These are phyloP conservation scores for Calliphora vicina DNA, from an alignment of 1,140 invertebrate genomes.

Conservation along the genomic window DNA sequence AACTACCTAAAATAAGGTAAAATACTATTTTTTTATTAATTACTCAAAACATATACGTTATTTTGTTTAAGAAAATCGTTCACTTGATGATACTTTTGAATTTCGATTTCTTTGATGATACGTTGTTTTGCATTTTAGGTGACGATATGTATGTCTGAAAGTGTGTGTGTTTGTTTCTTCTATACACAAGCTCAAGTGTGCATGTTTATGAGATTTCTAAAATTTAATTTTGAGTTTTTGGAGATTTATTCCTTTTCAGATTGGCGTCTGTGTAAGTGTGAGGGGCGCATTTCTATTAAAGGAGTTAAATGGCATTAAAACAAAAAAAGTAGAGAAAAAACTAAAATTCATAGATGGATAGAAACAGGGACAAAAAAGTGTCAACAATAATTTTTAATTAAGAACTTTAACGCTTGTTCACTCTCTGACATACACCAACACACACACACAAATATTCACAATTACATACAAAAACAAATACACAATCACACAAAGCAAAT, in stretches of 20 bases:
- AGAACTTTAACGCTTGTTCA: slow-evolving; percentile 36
- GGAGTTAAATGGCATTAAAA: too few species aligned
- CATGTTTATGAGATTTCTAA: background rate
- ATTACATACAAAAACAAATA: background rate
- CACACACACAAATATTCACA: background rate
- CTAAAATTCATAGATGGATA: background rate
- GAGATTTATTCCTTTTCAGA: background rate
- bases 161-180: too few species aligned
- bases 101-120: too few species aligned
- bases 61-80: too few species aligned
- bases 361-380: slow-evolving; percentile 1
- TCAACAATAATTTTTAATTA: slow-evolving; percentile 39
- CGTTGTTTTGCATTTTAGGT: too few species aligned
- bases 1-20: too few species aligned
- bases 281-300: too few species aligned
- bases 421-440: background rate
- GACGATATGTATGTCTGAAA: too few species aligned
- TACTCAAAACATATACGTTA: too few species aligned
- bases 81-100: too few species aligned
- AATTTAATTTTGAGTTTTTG: background rate
- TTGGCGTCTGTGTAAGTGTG: background rate
- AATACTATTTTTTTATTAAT: too few species aligned
- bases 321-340: background rate
- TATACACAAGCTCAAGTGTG: too few species aligned
- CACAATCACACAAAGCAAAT: background rate